Percentiles rank a stretch among this genome's conserved stretches.
Conservation (phyloP, 2,113 vertebrate genomes). For the Sphaerodactylus townsendi region DNA sequence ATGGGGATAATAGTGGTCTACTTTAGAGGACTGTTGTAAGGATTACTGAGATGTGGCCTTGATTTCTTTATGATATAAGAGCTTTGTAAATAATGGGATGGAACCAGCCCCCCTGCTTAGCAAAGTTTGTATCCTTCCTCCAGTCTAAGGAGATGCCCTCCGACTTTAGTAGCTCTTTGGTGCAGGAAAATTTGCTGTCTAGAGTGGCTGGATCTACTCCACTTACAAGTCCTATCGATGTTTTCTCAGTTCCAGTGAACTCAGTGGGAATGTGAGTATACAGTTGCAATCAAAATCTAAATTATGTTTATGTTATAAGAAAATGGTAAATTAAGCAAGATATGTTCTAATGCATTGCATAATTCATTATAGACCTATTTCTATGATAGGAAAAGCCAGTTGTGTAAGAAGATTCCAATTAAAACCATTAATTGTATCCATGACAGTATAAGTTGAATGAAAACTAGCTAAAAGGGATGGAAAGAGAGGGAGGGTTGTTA, state of each 20-base stretch:
- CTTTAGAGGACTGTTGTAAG: background rate
- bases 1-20: background rate
- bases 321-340: slow-evolving; percentile 5
- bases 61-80: background rate
- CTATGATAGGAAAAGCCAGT: slow-evolving; percentile 54
- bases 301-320: background rate
- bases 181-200: too few species aligned
- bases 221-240: too few species aligned
- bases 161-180: too few species aligned
- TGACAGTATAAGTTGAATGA: background rate
- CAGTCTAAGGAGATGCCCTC: too few species aligned
- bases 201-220: too few species aligned
- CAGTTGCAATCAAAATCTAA: background rate
- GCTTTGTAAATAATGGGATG: background rate
- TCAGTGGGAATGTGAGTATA: background rate
- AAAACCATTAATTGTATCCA: background rate
- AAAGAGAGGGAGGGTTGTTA: too few species aligned
- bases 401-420: slow-evolving; percentile 57
- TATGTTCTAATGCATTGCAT: slow-evolving; percentile 22
- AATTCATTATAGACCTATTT: slow-evolving; percentile 39
- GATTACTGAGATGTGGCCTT: background rate
- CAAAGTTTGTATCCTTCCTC: too few species aligned
- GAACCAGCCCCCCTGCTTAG: too few species aligned
- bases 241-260: background rate
- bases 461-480: background rate